phyloP scores from a whole-genome alignment of 2,888 invertebrate genomes.

The Dusona sp. region DNA sequence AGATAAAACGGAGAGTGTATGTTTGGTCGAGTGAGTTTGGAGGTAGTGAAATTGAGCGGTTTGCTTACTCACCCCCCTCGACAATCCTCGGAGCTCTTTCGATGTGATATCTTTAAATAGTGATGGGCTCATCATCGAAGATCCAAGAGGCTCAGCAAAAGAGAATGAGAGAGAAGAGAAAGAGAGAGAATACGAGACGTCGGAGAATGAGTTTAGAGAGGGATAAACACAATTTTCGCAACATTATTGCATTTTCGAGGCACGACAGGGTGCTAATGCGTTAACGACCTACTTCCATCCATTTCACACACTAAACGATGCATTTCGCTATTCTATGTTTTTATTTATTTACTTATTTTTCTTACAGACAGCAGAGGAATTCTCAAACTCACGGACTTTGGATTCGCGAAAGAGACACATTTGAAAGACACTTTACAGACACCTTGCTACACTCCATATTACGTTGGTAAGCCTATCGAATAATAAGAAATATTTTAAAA shows the following conservation, averaged over 20 bases:
- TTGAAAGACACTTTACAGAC: constrained; percentile 96
- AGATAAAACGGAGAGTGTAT: constrained; percentile 11
- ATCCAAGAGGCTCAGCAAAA: constrained; percentile 15
- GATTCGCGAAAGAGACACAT: constrained; percentile 98
- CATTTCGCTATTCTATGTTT: constrained; percentile 11
- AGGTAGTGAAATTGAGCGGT: constrained; percentile 43
- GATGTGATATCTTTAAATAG: constrained; percentile 71
- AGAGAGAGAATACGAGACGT: background rate
- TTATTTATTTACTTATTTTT: constrained; percentile 57
- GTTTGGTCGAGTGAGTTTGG: constrained; percentile 40
- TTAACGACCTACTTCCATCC: constrained; percentile 55
- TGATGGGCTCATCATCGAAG: constrained; percentile 64
- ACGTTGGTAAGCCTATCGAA: constrained; percentile 91
- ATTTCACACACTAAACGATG: constrained; percentile 1
- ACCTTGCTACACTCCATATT: constrained; percentile 99
- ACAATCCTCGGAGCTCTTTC: constrained; percentile 36
- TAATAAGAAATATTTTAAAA: background rate
- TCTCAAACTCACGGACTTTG: constrained; percentile 99
- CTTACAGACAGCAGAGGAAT: constrained; percentile 88
- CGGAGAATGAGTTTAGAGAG: constrained; percentile 7
- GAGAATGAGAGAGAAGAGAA: background rate
- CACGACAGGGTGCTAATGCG: constrained; percentile 60
- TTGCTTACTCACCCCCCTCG: constrained; percentile 47
- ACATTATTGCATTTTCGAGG: constrained; percentile 39
- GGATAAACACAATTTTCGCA: constrained; percentile 43